Conservation (phyloP, 2,888 invertebrate species). For the Ditula angustiorana region DNA sequence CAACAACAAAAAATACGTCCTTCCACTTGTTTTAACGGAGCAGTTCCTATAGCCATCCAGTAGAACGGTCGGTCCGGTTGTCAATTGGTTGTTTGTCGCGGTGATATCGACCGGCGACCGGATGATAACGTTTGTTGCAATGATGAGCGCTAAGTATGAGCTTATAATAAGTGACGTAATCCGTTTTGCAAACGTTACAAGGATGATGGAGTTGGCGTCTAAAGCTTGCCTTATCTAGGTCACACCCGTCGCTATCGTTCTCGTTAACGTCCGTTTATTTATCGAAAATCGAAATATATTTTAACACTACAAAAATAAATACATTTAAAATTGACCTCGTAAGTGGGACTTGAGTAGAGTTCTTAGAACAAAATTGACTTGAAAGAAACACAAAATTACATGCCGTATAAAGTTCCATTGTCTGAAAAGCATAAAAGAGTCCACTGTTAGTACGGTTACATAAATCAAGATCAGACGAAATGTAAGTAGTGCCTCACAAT, state of each 20-base stretch:
- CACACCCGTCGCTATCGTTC: neutral
- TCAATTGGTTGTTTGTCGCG: slow-evolving; percentile 51
- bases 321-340: too few relatives aligned
- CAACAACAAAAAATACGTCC: too few relatives aligned
- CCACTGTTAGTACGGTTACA: slow-evolving; percentile 5
- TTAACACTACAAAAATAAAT: too few relatives aligned
- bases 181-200: slow-evolving; percentile 19
- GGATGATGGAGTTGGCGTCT: slow-evolving; percentile 11
- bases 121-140: slow-evolving; percentile 54
- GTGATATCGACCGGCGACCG: slow-evolving; percentile 48
- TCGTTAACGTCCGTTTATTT: neutral
- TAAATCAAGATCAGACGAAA: slow-evolving; percentile 4
- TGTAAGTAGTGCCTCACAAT: slow-evolving; percentile 14
- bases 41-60: too few relatives aligned
- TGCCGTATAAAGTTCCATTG: slow-evolving; percentile 7
- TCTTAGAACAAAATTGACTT: too few relatives aligned
- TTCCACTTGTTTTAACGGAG: too few relatives aligned
- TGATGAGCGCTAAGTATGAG: slow-evolving; percentile 40
- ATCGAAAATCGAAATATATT: neutral
- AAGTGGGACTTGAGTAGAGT: too few relatives aligned
- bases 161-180: slow-evolving; percentile 24
- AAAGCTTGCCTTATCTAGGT: slow-evolving; percentile 22
- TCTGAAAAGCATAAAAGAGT: neutral
- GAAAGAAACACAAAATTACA: neutral
- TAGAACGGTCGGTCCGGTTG: slow-evolving; percentile 22